A percentile compares a stretch with the other conserved stretches of the same genome.
Evolutionary conservation across 35 echinoderm and acorn worm species (phyloP).

Genomic region (Apostichopus parvimensis): DNA sequence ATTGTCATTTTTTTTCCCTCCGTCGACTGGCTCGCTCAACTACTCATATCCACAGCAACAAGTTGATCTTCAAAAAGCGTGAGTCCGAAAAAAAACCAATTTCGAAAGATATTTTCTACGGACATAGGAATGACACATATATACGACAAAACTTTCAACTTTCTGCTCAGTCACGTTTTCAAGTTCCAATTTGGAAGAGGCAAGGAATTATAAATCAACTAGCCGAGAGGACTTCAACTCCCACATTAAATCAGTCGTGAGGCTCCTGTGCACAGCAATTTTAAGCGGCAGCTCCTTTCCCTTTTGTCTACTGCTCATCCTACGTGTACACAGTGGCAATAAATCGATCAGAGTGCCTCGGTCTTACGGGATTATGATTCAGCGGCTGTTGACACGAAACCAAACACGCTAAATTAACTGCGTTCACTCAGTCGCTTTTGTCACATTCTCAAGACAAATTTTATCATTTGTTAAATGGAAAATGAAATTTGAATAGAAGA

Average conservation of each 20-base stretch:
- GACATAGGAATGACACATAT: neutral
- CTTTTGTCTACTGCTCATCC: neutral
- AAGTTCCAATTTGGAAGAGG: constrained; percentile 14
- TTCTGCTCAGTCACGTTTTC: constrained; percentile 32
- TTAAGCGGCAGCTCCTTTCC: neutral
- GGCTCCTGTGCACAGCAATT: neutral
- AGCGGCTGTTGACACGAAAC: constrained; percentile 10
- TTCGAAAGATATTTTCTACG: neutral
- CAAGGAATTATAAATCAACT: constrained; percentile 18
- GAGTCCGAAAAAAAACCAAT: neutral
- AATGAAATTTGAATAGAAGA: neutral
- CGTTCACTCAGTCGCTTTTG: neutral
- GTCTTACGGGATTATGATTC: constrained; percentile 49
- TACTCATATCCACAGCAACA: neutral
- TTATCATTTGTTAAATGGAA: neutral
- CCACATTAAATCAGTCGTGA: constrained; percentile 42
- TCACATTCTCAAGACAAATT: neutral
- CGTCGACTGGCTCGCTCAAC: neutral
- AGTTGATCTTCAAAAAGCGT: neutral
- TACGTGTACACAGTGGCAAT: constrained; percentile 17
- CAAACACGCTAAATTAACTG: constrained; percentile 25
- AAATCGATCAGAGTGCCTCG: neutral
- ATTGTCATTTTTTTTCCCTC: neutral
- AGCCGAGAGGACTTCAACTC: constrained; percentile 42
- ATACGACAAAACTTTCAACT: constrained; percentile 17